These are phyloP conservation scores for Diabrotica undecimpunctata DNA, from an alignment of 1,140 invertebrate genomes.

Conservation along the genomic window DNA sequence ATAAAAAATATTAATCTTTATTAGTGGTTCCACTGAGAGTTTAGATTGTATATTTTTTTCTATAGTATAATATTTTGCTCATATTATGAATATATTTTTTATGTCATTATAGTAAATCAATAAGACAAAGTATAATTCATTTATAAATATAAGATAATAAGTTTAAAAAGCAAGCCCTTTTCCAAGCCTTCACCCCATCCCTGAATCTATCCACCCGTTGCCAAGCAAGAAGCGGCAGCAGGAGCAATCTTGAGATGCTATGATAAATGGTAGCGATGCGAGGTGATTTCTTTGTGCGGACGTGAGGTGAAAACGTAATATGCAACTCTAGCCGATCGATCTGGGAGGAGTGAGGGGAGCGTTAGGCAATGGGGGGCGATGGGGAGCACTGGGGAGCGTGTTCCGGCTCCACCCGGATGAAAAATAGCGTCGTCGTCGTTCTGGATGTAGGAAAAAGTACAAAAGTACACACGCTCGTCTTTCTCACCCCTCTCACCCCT, in stretches of 20 bases:
- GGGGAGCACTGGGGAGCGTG: constrained; percentile 18
- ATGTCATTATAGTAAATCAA: too few relatives aligned
- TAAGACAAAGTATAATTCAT: too few relatives aligned
- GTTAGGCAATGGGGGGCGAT: constrained; percentile 15
- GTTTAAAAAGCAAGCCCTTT: too few relatives aligned
- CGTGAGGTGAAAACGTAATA: constrained; percentile 40
- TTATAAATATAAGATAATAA: too few relatives aligned
- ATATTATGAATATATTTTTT: too few relatives aligned
- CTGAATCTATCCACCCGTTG: constrained; percentile 9
- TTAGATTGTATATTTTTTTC: too few relatives aligned
- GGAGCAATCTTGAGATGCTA: constrained; percentile 20
- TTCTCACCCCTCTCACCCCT: constrained; percentile 20
- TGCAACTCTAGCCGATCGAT: constrained; percentile 32
- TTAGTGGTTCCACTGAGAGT: too few relatives aligned
- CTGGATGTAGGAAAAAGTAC: constrained; percentile 40
- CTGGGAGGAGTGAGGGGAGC: constrained; percentile 26
- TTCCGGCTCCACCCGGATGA: constrained; percentile 44
- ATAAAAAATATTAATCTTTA: too few relatives aligned
- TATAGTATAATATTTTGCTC: too few relatives aligned
- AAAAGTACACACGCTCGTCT: constrained; percentile 39
- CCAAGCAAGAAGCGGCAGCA: constrained; percentile 4
- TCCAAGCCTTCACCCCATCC: not conserved
- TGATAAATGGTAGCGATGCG: constrained; percentile 40
- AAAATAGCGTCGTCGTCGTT: constrained; percentile 40
- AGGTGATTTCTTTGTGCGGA: constrained; percentile 42